Conservation (phyloP, 2,797 vertebrate genomes). For the Chrysolophus pictus region DNA sequence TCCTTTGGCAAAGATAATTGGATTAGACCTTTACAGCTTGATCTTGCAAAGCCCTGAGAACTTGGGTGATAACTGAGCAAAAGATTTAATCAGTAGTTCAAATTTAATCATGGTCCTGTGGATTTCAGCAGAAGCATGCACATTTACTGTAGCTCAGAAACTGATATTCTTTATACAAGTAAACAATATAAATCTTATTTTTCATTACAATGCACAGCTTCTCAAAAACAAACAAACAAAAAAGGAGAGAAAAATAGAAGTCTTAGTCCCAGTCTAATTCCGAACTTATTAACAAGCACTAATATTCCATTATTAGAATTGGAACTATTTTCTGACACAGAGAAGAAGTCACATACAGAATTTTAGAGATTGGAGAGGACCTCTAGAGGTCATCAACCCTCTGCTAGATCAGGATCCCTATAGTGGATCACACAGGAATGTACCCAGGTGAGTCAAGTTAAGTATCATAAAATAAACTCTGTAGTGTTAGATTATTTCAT, state of each 20-base stretch:
- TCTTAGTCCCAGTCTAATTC: not conserved
- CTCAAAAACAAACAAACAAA: not conserved
- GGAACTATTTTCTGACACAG: not conserved
- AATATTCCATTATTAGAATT: not conserved
- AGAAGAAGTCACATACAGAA: no score
- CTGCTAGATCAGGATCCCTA: no score
- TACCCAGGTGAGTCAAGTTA: not conserved
- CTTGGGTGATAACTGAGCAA: constrained; percentile 36
- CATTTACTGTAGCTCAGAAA: constrained; percentile 42
- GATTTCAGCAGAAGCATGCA: constrained; percentile 49
- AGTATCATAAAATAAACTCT: not conserved
- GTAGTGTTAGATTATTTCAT: not conserved
- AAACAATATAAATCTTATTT: constrained; percentile 42
- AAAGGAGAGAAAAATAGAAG: not conserved
- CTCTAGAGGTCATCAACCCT: no score
- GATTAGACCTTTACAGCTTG: constrained; percentile 27
- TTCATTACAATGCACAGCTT: constrained; percentile 6
- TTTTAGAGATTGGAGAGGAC: no score
- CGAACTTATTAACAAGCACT: not conserved
- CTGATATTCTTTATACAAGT: constrained; percentile 6
- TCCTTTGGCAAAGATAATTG: constrained; percentile 45
- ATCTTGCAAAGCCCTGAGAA: constrained; percentile 39
- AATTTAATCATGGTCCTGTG: constrained; percentile 53
- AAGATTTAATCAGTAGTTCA: constrained; percentile 54
- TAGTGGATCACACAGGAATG: no score